Evolutionary conservation across 2,113 vertebrate genomes (phyloP).

Genomic region (Ctenomys sociabilis): DNA sequence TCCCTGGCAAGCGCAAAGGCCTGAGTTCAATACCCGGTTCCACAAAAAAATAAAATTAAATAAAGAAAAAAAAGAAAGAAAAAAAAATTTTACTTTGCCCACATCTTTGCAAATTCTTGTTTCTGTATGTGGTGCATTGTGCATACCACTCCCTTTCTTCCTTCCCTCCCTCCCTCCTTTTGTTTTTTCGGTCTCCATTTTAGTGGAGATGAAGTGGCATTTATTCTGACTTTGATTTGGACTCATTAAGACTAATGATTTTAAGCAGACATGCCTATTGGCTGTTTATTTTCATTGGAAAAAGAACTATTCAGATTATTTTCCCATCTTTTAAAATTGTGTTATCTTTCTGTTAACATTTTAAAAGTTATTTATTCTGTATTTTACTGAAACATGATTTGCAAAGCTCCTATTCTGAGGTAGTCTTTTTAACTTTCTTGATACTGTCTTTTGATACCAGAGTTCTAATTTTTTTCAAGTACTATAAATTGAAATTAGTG

Average conservation of each 20-base stretch:
- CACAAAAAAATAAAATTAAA: too few species aligned
- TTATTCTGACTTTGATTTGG: constrained; percentile 25
- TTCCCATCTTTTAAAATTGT: constrained; percentile 11
- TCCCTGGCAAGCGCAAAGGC: too few species aligned
- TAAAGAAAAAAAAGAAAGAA: not conserved
- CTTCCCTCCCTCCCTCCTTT: not conserved
- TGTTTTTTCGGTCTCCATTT: not conserved
- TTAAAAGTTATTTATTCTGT: constrained; percentile 27
- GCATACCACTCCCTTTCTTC: not conserved
- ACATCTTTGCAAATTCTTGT: not conserved
- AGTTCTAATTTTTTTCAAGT: not conserved
- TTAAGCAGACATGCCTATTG: not conserved
- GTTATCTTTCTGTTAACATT: constrained; percentile 27
- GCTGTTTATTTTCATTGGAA: not conserved
- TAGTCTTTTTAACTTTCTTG: not conserved
- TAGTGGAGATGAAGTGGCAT: constrained; percentile 10
- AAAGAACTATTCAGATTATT: not conserved
- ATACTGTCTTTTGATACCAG: not conserved
- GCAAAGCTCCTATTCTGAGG: not conserved
- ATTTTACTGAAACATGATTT: constrained; percentile 7
- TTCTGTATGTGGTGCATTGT: not conserved
- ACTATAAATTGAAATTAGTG: not conserved
- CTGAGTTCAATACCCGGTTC: too few species aligned
- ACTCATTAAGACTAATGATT: not conserved
- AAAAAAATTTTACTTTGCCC: not conserved